Conservation (phyloP, 2,113 vertebrate species). For the Tupaia tana region DNA sequence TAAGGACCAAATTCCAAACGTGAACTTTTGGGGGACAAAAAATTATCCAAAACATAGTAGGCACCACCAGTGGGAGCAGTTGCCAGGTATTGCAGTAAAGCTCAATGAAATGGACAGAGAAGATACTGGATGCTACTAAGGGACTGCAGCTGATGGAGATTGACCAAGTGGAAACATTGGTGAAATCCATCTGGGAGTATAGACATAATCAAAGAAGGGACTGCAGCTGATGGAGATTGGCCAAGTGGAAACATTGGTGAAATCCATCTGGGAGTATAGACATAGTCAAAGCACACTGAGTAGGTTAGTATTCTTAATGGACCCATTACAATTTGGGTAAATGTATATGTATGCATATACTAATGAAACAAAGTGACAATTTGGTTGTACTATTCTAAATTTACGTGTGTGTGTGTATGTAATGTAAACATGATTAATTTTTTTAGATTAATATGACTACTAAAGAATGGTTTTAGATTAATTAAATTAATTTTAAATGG, state of each 20-base stretch:
- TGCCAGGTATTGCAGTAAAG: neutral
- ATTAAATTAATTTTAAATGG: constrained; percentile 12
- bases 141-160: neutral
- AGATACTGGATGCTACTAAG: neutral
- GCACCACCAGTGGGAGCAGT: neutral
- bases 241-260: neutral
- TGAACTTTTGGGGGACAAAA: too few species aligned
- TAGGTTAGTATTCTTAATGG: neutral
- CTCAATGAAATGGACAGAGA: neutral
- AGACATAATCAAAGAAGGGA: constrained; percentile 17
- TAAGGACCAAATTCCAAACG: too few species aligned
- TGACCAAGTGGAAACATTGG: neutral
- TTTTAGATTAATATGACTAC: neutral
- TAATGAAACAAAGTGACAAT: neutral
- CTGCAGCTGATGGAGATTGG: neutral
- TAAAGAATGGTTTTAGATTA: constrained; percentile 33
- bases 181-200: neutral
- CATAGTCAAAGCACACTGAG: neutral
- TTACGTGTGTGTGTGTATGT: neutral
- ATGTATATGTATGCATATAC: neutral
- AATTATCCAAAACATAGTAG: too few species aligned
- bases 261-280: neutral
- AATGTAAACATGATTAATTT: neutral
- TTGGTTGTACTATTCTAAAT: neutral
- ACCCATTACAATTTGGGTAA: neutral